Base-by-base conservation (phyloP, 2,797 vertebrate species). In the Carduelis carduelis region DNA sequence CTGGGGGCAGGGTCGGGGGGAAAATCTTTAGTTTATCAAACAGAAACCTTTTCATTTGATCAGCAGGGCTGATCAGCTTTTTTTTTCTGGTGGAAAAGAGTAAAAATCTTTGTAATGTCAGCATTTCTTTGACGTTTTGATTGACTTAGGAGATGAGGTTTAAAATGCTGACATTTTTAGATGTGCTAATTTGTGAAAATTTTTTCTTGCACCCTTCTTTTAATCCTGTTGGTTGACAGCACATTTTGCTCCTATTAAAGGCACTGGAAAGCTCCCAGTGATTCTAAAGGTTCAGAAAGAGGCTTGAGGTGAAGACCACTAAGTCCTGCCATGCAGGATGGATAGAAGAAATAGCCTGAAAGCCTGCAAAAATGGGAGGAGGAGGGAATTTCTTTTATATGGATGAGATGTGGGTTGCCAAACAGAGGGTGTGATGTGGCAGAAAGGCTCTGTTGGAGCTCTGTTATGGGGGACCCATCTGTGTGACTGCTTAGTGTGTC, bases 141-240 rank as follows among this genome's bases (percentile, higher is more conserved):
- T 72, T 0, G 3, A 76, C 37, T 71, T 84, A 46, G 41, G 46
- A 87, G 53, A 77, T 46, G 43, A 72, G 26, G 18, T 55, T 87
- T 87, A 72, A 87, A 93, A 90, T 83, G 50, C 43, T 72, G 59
- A 81, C 53, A 44, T 87, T 94, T 94, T 93, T 76, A 92, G 94
- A 94, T 57, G 83, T 81, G 64, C 53, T 90, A 87, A 88, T 86
- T 74, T 84, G 74, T 34, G 49, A 78, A 78, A 56, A 69, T 8
- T 75, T 92, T 81, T 57, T 71, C 35, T 66, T 72, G 47, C 56
- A 32, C 34, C 61, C 47, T 74, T 66, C 41, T 66, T 89, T 74
- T 56, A 88, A 90, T 53, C 75, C 47, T 5, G 2, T 78, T 72
- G 75, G 61, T 83, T 68, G 75, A 95, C 53, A 89, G 46, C 32